Evolutionary conservation across 2,797 vertebrate species (phyloP), one percentile per base, ranked within the genome.

Genomic region (Philypnodon macrostomus): DNA sequence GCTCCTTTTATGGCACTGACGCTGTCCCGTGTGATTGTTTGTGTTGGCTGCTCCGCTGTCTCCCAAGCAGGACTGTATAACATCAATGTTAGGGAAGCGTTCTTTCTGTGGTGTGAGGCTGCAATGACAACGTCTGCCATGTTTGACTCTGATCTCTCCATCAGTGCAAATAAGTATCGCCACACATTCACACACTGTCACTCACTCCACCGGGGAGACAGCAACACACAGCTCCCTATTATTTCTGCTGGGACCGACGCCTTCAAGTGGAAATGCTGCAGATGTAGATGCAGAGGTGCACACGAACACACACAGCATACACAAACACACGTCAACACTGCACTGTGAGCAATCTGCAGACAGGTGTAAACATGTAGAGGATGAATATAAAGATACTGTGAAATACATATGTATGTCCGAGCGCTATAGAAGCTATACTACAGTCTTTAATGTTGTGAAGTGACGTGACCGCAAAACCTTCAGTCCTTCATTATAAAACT

Each of bases 81-180:
- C 73, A 74, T 77, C 68, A 65, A 33, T 72, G 73, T 77, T 53
- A 47, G 70, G 70, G 77, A 72, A 72, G 58, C 27, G 74, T 70
- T 67, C 60, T 80, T 74, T 79, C 73, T 84, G 66, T 81, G 75
- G 78, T 71, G 74, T 76, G 64, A 76, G 79, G 73, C 72, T 85
- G 77, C 77, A 73, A 75, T 80, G 83, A 85, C 83, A 89, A 85
- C 57, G 67, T 77, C 83, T 85, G 84, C 73, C 81, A 75, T 87
- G 86, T 85, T 86, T 85, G 59, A 70, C 85, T 87, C 77, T 89
- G 84, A 90, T 89, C 87, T 88, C 83, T 79, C 84, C 80, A 88
- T 88, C 87, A 85, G 75, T 77, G 80, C 76, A 79, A 88, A 86
- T 85, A 81, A 87, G 84, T 77, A 79, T 67, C 36, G 60, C 73